Conservation (phyloP, 2,888 invertebrate species). For the Ectobius pallidus region DNA sequence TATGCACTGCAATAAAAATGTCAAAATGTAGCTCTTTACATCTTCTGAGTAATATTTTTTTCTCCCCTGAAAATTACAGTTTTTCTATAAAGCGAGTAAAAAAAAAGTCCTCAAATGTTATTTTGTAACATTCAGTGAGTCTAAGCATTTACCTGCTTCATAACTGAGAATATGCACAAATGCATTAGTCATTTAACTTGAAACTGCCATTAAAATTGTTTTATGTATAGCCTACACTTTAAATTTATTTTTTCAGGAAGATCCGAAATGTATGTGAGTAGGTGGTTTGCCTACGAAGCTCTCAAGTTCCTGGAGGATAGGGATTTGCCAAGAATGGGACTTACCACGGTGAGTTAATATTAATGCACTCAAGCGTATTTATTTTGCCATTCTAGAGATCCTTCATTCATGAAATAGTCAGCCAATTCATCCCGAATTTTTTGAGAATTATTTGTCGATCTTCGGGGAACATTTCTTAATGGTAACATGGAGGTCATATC, state of each 20-base stretch:
- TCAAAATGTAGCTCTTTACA: too few relatives aligned
- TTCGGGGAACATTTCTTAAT: slow-evolving; percentile 44
- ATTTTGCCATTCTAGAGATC: not conserved
- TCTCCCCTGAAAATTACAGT: too few relatives aligned
- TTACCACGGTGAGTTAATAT: slow-evolving; percentile 9
- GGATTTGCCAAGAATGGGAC: not conserved
- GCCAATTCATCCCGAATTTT: not conserved
- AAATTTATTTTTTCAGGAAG: not conserved
- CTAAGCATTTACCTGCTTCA: too few relatives aligned
- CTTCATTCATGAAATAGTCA: not conserved
- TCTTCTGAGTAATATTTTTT: too few relatives aligned
- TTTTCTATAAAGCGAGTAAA: too few relatives aligned
- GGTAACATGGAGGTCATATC: slow-evolving; percentile 39
- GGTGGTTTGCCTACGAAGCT: slow-evolving; percentile 33
- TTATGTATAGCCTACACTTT: not conserved
- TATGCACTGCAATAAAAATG: too few relatives aligned
- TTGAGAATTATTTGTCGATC: too few relatives aligned
- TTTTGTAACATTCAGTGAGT: too few relatives aligned
- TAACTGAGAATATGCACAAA: too few relatives aligned
- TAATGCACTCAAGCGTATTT: not conserved
- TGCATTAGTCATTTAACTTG: too few relatives aligned
- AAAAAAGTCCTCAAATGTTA: too few relatives aligned
- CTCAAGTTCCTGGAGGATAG: slow-evolving; percentile 25
- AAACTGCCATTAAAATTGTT: too few relatives aligned
- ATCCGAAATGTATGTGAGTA: not conserved